Evolutionary conservation across 2,797 vertebrate species (phyloP), one percentile per base, ranked within the genome.

Genomic region (Decapterus maruadsi): DNA sequence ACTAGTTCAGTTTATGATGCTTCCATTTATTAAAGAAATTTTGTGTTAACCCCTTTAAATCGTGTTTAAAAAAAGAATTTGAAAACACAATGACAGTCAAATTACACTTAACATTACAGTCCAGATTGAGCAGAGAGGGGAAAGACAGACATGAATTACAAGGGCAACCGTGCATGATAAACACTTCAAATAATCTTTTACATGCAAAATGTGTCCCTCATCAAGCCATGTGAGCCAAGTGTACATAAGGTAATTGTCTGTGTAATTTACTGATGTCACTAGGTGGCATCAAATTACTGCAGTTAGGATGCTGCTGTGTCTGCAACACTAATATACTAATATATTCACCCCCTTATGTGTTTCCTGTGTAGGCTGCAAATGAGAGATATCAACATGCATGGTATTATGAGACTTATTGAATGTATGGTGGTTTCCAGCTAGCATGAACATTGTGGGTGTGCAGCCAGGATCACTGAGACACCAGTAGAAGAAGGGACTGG

Each of bases 241-340:
- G 20, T 34, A 51, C 66, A 31, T 53, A 14, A 55, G 5, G 13
- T 62, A 2, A 2, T 42, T 61, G n/a, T 22, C 74, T 80, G 75
- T 67, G 66, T 68, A 74, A 85, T 84, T 78, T 80, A 42, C 26
- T 81, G 59, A 78, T 72, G 71, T 85, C 93, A 88, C 93, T 91
- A 93, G 93, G 80, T 91, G 92, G 93, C 92, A 92, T 91, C 89
- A 87, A 53, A 76, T 86, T 82, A 75, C 92, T 87, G 78, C 70
- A 68, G 63, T 68, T 69, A 36, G 38, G 10, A 68, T 59, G 51
- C 50, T 34, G 13, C 31, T 36, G 51, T 7, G 16, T 73, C 53
- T 62, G 46, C 2, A 5, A 26, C 36, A 20, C 46, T 22, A 61
- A 59, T 60, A 22, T 34, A 12, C 10, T 63, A 50, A 12, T 46